A percentile compares a stretch with the other conserved stretches of the same genome.
Evolutionary conservation across 2,888 invertebrate genomes (phyloP).

Genomic region (Pollenia amentaria): DNA sequence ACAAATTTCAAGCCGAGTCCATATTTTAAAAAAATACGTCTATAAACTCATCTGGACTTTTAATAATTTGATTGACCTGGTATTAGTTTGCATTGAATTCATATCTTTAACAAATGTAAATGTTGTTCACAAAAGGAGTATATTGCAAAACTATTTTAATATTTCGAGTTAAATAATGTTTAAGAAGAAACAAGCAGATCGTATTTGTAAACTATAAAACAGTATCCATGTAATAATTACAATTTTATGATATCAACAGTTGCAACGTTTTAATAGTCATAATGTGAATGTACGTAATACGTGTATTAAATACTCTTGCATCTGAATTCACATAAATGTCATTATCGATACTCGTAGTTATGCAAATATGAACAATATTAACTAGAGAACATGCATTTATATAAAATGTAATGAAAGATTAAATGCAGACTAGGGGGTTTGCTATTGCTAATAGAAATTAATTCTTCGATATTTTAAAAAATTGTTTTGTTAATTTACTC

Average conservation of each 20-base stretch:
- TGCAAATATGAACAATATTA: background rate
- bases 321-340: background rate
- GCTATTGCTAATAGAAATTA: background rate
- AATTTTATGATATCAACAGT: slow-evolving; percentile 11
- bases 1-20: no score
- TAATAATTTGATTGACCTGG: no score
- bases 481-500: no score
- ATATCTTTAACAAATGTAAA: no score
- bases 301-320: background rate
- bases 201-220: background rate
- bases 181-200: background rate
- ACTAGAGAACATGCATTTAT: background rate
- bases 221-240: slow-evolving; percentile 12
- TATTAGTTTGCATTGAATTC: no score
- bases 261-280: slow-evolving; percentile 14
- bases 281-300: background rate
- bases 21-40: no score
- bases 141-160: no score
- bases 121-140: no score
- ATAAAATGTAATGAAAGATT: slow-evolving; percentile 4
- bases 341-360: background rate
- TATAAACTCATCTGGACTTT: no score
- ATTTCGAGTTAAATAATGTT: background rate
- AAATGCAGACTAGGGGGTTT: background rate
- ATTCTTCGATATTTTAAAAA: no score